Percentiles rank a stretch among this genome's conserved stretches.
These are phyloP conservation scores for Acanthurus lineatus DNA, from an alignment of 2,797 vertebrate genomes.

Conservation along the genomic window DNA sequence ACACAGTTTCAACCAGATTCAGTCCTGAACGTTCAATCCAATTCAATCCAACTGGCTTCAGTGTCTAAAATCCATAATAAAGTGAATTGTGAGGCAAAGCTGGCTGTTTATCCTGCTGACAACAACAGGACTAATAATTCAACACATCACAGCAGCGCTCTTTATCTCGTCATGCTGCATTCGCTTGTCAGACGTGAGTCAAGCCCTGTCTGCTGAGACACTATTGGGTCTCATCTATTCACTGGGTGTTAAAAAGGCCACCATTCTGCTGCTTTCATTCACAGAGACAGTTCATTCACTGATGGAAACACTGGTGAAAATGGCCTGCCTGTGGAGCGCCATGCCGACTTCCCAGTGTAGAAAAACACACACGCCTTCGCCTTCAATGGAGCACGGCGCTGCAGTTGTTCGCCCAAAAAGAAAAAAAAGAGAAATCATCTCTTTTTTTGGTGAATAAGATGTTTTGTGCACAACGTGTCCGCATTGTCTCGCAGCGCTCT, in stretches of 20 bases:
- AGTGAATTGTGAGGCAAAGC: not conserved
- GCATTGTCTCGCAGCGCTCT: constrained; percentile 45
- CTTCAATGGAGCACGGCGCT: constrained; percentile 20
- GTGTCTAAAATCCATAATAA: not conserved
- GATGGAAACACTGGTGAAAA: not conserved
- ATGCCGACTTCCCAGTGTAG: not conserved
- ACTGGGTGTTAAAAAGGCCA: constrained; percentile 28
- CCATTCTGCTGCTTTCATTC: constrained; percentile 53
- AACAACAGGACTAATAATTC: constrained; percentile 19
- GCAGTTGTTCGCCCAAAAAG: constrained; percentile 5
- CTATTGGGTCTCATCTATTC: constrained; percentile 50
- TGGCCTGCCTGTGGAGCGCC: constrained; percentile 22
- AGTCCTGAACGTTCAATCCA: not conserved
- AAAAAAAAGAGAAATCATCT: too few species aligned
- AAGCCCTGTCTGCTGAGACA: not conserved
- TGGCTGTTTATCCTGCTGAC: constrained; percentile 15
- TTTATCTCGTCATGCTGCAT: constrained; percentile 42
- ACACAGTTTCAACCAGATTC: not conserved
- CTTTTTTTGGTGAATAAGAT: constrained; percentile 3
- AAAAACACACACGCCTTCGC: not conserved
- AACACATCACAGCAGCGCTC: constrained; percentile 22
- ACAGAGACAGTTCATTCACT: constrained; percentile 49
- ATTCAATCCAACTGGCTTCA: not conserved
- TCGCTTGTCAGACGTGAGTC: constrained; percentile 24
- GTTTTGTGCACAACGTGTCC: constrained; percentile 29